phyloP scores from a whole-genome alignment of 1,140 invertebrate genomes.

The Euura saliciscinereae region DNA sequence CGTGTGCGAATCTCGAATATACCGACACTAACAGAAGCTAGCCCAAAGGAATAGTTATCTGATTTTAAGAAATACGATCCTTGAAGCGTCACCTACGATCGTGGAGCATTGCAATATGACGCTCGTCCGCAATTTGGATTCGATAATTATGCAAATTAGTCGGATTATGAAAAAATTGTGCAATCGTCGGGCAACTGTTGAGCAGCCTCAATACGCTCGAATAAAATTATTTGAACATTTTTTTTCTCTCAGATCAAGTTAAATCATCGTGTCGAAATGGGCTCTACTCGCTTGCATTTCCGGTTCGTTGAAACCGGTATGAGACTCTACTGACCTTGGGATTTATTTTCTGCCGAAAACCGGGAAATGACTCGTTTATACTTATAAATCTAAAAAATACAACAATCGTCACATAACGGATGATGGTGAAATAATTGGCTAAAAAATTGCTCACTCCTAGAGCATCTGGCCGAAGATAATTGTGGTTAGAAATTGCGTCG shows the following conservation, averaged over 20 bases:
- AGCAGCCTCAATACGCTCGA: neutral
- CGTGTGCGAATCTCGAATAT: neutral
- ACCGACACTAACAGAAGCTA: neutral
- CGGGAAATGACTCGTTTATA: no score
- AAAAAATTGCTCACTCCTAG: no score
- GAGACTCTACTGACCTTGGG: no score
- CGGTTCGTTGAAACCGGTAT: no score
- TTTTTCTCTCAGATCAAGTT: neutral
- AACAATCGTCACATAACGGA: no score
- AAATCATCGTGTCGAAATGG: neutral
- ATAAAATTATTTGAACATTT: no score
- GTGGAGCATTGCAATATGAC: neutral
- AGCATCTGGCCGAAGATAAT: no score
- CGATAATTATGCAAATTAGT: conserved; percentile 4
- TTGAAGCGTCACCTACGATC: neutral
- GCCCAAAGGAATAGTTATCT: neutral
- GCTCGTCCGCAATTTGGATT: neutral
- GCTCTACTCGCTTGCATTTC: neutral
- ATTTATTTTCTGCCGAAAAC: no score
- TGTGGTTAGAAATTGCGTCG: no score
- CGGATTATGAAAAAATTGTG: neutral
- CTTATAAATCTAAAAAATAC: no score
- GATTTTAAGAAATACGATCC: neutral
- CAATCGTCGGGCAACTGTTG: neutral
- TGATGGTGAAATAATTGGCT: no score